Evolutionary conservation across 1,140 invertebrate species (phyloP).

Genomic region (Anastrepha obliqua): DNA sequence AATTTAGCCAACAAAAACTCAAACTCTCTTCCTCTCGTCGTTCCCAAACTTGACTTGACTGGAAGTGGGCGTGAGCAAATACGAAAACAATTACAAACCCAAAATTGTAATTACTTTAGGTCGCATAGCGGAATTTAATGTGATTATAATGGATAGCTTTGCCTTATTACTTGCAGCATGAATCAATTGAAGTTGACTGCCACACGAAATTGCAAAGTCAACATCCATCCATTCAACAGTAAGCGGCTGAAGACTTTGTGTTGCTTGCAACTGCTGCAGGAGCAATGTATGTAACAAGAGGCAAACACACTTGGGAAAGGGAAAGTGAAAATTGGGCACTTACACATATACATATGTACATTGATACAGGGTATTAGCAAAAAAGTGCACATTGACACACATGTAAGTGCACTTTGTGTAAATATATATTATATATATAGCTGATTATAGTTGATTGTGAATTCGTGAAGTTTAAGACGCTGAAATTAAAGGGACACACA

Average conservation of each 20-base stretch:
- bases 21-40: neutral
- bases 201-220: conserved; percentile 41
- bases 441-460: conserved; percentile 9
- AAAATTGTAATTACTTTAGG: conserved; percentile 48
- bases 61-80: conserved; percentile 16
- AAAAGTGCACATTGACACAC: neutral
- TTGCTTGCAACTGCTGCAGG: conserved; percentile 19
- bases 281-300: neutral
- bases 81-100: conserved; percentile 48
- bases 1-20: conserved; percentile 18
- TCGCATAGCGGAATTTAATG: conserved; percentile 39
- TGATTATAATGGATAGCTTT: conserved; percentile 47
- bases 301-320: neutral
- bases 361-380: neutral
- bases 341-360: neutral
- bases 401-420: neutral
- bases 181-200: conserved; percentile 40
- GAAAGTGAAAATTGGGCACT: conserved; percentile 22
- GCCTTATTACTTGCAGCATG: conserved; percentile 42
- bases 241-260: neutral
- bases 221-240: neutral
- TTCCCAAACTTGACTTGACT: neutral
- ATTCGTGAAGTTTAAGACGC: conserved; percentile 23
- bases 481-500: neutral
- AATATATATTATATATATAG: too few relatives aligned